Evolutionary conservation across 2,888 invertebrate genomes (phyloP).

Genomic region (Sericinus montela): DNA sequence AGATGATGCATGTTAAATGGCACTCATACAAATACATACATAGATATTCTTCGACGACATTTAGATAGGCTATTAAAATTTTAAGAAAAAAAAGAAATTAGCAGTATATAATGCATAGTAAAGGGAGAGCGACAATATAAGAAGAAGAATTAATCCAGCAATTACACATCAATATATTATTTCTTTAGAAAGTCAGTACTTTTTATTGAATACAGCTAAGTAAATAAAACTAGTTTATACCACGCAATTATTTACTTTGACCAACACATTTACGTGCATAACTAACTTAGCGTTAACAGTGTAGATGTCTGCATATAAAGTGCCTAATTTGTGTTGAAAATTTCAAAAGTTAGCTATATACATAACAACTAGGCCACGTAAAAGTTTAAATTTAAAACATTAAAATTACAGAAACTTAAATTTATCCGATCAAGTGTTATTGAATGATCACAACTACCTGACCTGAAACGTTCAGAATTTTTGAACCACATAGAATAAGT

Average conservation of each 20-base stretch:
- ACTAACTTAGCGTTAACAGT: background rate
- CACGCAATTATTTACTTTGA: background rate
- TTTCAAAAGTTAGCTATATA: background rate
- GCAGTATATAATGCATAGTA: too few species aligned
- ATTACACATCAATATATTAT: too few species aligned
- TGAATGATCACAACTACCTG: conserved; percentile 1
- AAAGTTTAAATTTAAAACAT: background rate
- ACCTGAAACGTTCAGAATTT: conserved; percentile 5
- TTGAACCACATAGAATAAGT: background rate
- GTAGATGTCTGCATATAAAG: conserved; percentile 3
- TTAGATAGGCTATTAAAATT: too few species aligned
- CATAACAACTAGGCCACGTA: background rate
- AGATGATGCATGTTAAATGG: too few species aligned
- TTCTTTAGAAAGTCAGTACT: too few species aligned
- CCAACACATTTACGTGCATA: conserved; percentile 1
- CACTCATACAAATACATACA: too few species aligned
- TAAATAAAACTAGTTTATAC: background rate
- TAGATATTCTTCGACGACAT: too few species aligned
- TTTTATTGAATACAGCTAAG: background rate
- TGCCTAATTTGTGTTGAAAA: conserved; percentile 1
- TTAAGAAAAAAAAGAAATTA: too few species aligned
- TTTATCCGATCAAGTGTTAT: conserved; percentile 3
- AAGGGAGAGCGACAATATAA: too few species aligned
- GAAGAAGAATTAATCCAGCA: too few species aligned
- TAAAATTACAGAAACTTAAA: conserved; percentile 11